These are phyloP conservation scores for Limenitis camilla DNA, from an alignment of 2,888 invertebrate species.

Conservation along the genomic window DNA sequence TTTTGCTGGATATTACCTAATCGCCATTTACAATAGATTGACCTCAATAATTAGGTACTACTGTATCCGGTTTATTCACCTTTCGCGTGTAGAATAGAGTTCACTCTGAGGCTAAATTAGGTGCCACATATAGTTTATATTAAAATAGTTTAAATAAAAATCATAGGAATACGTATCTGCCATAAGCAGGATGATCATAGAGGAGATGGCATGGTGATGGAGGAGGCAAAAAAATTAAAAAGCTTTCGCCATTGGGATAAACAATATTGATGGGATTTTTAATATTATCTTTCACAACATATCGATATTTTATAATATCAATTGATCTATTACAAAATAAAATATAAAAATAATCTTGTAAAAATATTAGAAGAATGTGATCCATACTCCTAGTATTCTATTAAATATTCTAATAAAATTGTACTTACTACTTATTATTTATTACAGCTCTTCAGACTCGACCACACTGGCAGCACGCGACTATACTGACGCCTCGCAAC, in stretches of 20 bases:
- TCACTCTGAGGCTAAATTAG: no score
- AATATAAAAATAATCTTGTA: no score
- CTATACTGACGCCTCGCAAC: constrained; percentile 35
- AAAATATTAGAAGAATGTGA: no score
- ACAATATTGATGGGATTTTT: no score
- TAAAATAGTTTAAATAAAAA: background rate
- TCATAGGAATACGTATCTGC: background rate
- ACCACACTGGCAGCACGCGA: constrained; percentile 49
- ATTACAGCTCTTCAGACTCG: constrained; percentile 34
- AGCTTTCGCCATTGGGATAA: no score
- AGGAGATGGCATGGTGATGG: no score
- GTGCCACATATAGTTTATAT: background rate
- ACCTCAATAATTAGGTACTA: background rate
- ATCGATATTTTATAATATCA: no score
- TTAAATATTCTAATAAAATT: background rate
- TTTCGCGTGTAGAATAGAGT: background rate
- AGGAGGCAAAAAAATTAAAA: no score
- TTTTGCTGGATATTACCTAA: constrained; percentile 7
- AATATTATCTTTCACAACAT: no score
- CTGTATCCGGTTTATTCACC: constrained; percentile 2
- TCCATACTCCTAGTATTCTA: background rate
- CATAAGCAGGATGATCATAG: no score
- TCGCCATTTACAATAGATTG: constrained; percentile 4
- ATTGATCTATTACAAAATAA: no score
- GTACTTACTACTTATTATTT: constrained; percentile 2